These are phyloP conservation scores for Picus viridis DNA, from an alignment of 2,797 vertebrate genomes.

Conservation along the genomic window DNA sequence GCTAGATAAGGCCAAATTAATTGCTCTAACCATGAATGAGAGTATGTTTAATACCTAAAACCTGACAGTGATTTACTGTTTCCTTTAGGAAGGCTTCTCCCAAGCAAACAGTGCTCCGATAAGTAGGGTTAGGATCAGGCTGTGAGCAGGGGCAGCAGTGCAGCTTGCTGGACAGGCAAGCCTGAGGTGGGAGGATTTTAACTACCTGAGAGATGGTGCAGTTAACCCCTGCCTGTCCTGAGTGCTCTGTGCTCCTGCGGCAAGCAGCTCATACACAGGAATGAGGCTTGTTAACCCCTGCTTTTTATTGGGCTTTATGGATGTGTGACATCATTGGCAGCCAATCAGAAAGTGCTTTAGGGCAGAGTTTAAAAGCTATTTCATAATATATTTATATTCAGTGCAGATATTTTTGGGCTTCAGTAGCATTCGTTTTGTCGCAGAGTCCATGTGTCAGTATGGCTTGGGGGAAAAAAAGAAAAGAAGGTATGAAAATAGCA, in stretches of 20 bases:
- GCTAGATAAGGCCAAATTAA: not conserved
- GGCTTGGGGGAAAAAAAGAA: not conserved
- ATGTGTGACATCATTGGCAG: conserved; percentile 21
- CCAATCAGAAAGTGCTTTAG: not conserved
- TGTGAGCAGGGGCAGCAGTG: not conserved
- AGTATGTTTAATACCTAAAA: not conserved
- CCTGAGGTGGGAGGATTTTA: not conserved
- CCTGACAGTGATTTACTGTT: not conserved
- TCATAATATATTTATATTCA: conserved; percentile 54
- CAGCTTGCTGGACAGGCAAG: not conserved
- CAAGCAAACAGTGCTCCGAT: not conserved
- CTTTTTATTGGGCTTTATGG: not conserved
- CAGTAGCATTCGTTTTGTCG: not conserved
- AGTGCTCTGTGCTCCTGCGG: not conserved
- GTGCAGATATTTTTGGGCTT: conserved; percentile 47
- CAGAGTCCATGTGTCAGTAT: not conserved
- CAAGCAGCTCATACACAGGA: fast-evolving
- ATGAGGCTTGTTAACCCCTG: not conserved
- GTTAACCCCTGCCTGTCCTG: not conserved
- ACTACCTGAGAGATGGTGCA: not conserved
- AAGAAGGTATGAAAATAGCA: not conserved
- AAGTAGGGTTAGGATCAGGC: not conserved
- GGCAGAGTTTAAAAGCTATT: conserved; percentile 27
- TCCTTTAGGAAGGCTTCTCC: not conserved
- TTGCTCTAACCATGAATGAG: not conserved